A percentile compares a stretch with the other conserved stretches of the same genome.
phyloP scores from a whole-genome alignment of 1,140 invertebrate genomes.

The Lerema accius region DNA sequence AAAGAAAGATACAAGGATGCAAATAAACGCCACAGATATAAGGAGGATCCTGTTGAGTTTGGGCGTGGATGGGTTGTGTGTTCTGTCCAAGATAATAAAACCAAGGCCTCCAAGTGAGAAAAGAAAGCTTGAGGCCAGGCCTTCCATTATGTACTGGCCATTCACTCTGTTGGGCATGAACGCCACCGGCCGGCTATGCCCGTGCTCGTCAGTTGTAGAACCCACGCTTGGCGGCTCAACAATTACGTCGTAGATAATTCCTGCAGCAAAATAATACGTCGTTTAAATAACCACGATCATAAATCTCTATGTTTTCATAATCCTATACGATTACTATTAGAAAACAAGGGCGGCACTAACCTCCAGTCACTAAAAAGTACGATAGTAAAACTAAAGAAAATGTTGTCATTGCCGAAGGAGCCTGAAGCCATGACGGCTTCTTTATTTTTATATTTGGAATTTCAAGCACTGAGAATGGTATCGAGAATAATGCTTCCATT shows the following conservation, averaged over 20 bases:
- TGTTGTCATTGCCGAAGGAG: slow-evolving; percentile 96
- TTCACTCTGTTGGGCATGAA: slow-evolving; percentile 99
- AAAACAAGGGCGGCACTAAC: slow-evolving; percentile 83
- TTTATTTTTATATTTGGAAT: slow-evolving; percentile 97
- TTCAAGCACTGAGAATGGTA: slow-evolving; percentile 93
- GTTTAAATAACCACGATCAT: no score
- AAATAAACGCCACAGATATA: slow-evolving; percentile 96
- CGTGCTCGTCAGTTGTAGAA: slow-evolving; percentile 98
- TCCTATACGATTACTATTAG: slow-evolving; percentile 50
- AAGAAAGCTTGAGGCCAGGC: slow-evolving; percentile 97
- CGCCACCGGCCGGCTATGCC: slow-evolving; percentile 96
- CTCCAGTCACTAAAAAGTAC: slow-evolving; percentile 99
- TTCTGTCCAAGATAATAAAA: slow-evolving; percentile 97
- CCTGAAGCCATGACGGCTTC: slow-evolving; percentile 94
- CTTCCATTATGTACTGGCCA: slow-evolving; percentile 99
- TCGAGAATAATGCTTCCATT: slow-evolving; percentile 91
- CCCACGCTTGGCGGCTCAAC: slow-evolving; percentile 99
- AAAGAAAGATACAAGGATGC: slow-evolving; percentile 96
- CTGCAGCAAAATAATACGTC: slow-evolving; percentile 83
- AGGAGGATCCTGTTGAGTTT: slow-evolving; percentile 96
- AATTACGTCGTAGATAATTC: slow-evolving; percentile 99
- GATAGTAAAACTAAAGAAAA: slow-evolving; percentile 95
- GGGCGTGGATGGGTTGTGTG: slow-evolving; percentile 95
- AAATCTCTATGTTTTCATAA: slow-evolving; percentile 14
- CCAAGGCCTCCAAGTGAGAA: slow-evolving; percentile 98